Evolutionary conservation across 2,888 invertebrate species (phyloP), one percentile per base, ranked within the genome.

Genomic region (Heliconius sara): DNA sequence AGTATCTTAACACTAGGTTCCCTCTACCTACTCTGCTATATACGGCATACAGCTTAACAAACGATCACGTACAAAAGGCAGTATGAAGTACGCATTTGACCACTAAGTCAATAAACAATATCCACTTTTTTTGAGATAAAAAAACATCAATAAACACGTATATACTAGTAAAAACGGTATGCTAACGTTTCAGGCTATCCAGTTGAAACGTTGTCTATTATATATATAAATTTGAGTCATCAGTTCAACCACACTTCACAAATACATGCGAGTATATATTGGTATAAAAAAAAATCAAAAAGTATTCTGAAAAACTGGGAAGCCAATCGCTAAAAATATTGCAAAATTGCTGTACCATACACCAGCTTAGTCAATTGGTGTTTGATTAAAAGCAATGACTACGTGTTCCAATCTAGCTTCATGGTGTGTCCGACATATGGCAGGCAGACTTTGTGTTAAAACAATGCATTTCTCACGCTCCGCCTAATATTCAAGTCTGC

Each of bases 221-320:
- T 68, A 39, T 68, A 68, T 12, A n/a, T 68, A 68, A 68, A 68
- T 39, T 39, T 39, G n/a, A 12, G 68, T 68, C n/a, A 68, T n/a
- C 12, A 2, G 34, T 39, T 6, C n/a, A 25, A 39, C n/a, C 68
- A 67, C 34, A 68, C 39, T 68, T 68, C 22, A 43, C 13, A 68
- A 2, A 68, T 68, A 39, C 39, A 68, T 9, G 22, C 22, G 19
- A 19, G 9, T 9, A 39, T 39, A 52, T 52, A 52, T 57, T 57
- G 7, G 57, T 57, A 57, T 3, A 3, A 60, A 60, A 60, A 47
- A 16, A 5, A 47, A 47, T 5, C 3, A n/a, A 57, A 57, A 52
- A 52, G 6, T 19, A 5, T 6, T 52, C 2, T 5, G 47, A 52
- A 19, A 52, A 52, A 52, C 47, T 19, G 6, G 6, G 57, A n/a